Conservation (phyloP, 2,888 invertebrate genomes). For the Gortyna flavago region DNA sequence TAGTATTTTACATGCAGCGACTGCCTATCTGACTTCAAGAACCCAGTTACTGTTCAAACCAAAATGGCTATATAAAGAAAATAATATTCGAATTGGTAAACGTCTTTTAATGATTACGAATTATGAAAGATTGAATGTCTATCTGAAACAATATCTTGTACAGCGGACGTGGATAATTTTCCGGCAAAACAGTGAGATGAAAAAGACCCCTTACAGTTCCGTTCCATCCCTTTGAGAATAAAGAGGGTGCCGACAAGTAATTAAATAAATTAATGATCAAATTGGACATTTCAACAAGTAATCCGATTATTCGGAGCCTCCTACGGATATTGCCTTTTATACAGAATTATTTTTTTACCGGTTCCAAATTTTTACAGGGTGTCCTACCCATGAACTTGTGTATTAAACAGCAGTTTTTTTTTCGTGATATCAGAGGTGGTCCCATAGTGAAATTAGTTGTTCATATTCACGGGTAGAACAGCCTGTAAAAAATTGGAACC, state of each 20-base stretch:
- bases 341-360: too few relatives aligned
- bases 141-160: not conserved
- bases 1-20: not conserved
- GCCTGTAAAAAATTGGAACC: too few relatives aligned
- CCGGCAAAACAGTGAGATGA: not conserved
- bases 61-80: not conserved
- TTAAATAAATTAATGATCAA: conserved; percentile 56
- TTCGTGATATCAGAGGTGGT: too few relatives aligned
- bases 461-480: too few relatives aligned
- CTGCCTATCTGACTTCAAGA: not conserved
- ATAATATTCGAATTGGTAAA: not conserved
- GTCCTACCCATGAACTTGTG: too few relatives aligned
- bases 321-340: conserved; percentile 8
- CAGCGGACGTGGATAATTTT: not conserved
- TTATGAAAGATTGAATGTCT: not conserved
- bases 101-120: not conserved
- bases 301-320: conserved; percentile 21
- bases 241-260: conserved; percentile 31
- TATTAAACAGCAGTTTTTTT: too few relatives aligned
- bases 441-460: too few relatives aligned
- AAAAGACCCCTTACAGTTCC: conserved; percentile 21
- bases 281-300: conserved; percentile 48
- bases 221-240: conserved; percentile 10
- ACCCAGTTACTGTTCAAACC: not conserved
- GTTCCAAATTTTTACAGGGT: too few relatives aligned